Evolutionary conservation across 2,797 vertebrate genomes (phyloP).

Genomic region (Coregonus sp.): DNA sequence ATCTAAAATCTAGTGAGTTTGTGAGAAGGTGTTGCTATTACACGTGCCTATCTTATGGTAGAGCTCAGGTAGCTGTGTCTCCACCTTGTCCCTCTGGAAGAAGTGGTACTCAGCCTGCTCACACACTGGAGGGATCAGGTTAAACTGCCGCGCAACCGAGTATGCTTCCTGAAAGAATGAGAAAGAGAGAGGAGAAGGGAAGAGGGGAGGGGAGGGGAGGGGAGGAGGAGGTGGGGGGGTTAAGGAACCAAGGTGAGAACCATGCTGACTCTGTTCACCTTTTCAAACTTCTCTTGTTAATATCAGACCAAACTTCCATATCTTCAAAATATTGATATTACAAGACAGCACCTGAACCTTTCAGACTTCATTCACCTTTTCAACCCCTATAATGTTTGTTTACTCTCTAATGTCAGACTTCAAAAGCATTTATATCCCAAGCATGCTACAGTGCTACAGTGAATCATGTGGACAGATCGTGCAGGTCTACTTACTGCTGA

Average conservation of each 20-base stretch:
- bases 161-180: slow-evolving; percentile 88
- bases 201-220: not conserved
- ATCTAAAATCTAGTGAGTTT: no score
- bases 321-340: not conserved
- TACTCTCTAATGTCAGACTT: not conserved
- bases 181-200: slow-evolving; percentile 23
- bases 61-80: slow-evolving; percentile 93
- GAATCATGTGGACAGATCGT: not conserved
- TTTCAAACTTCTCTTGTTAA: not conserved
- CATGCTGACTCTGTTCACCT: slow-evolving; percentile 7
- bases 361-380: not conserved
- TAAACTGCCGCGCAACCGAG: slow-evolving; percentile 96
- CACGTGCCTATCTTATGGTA: slow-evolving; percentile 95
- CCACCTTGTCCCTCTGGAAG: slow-evolving; percentile 97
- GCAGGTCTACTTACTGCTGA: not conserved
- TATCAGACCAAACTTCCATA: not conserved
- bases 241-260: not conserved
- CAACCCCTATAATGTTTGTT: not conserved
- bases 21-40: no score
- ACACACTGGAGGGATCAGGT: slow-evolving; percentile 95
- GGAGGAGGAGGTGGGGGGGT: no score
- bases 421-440: not conserved
- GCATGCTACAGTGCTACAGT: not conserved
- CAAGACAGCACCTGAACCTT: slow-evolving; percentile 1
- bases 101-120: slow-evolving; percentile 98